Evolutionary conservation across 2,888 invertebrate genomes (phyloP).

Genomic region (Eristalis pertinax): DNA sequence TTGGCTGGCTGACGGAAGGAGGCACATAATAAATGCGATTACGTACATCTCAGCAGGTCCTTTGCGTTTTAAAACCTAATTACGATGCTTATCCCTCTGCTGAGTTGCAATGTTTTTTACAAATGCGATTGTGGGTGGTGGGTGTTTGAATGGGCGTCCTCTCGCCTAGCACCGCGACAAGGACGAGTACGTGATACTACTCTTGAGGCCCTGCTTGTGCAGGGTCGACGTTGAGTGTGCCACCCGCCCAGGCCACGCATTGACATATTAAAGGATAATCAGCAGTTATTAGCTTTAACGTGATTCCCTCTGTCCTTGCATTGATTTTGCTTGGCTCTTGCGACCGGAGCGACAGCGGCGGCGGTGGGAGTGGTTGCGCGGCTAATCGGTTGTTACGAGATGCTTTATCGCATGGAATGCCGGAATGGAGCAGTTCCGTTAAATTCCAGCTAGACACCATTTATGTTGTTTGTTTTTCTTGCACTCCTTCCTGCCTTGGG

Average conservation of each 20-base stretch:
- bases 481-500: not conserved
- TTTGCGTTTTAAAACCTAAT: conserved; percentile 63
- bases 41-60: conserved; percentile 54
- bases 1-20: conserved; percentile 15
- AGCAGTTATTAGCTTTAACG: conserved; percentile 41
- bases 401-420: conserved; percentile 43
- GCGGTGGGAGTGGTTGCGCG: not conserved
- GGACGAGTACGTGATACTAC: not conserved
- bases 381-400: conserved; percentile 31
- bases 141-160: too few relatives aligned
- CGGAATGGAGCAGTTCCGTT: conserved; percentile 14
- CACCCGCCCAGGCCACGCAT: not conserved
- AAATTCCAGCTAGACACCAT: conserved; percentile 7
- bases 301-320: conserved; percentile 5
- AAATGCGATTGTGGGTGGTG: conserved; percentile 18
- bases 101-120: conserved; percentile 51
- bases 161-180: not conserved
- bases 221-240: not conserved
- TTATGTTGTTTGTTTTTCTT: not conserved
- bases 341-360: not conserved
- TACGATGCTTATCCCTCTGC: conserved; percentile 58
- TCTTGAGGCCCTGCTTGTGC: not conserved
- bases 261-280: conserved; percentile 49
- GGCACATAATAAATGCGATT: conserved; percentile 60
- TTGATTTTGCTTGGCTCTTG: not conserved